Base-by-base conservation (phyloP, 2,113 vertebrate species). In the Fulica atra region DNA sequence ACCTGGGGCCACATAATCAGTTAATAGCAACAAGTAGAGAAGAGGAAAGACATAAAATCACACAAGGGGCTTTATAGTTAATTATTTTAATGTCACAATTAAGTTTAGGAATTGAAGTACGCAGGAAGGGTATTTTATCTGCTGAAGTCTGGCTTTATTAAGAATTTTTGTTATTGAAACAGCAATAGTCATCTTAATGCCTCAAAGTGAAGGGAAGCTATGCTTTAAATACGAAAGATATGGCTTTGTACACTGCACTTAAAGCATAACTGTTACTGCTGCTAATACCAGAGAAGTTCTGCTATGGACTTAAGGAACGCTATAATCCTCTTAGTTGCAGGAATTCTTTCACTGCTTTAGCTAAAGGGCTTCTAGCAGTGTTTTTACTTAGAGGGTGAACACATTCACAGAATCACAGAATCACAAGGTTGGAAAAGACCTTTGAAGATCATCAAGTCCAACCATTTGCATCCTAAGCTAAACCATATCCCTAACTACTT, bases 261-360 rank as follows among this genome's bases (percentile, higher is more conserved):
- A 74, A 78, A 93, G 60, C 56, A n/a, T 31, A 93, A 70, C 70
- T 74, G 46, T 23, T 88, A 51, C 35, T 92, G 35, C 48, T 77
- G 42, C 38, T 77, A 71, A 53, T 63, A 70, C 63, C 74, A 81
- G 33, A 6, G 3, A 68, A 79, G 20, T 79, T 83, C 48, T 77
- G 1, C 23, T 82, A n/a, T 35, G 13, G 74, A 54, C 13, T 89
- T 89, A 79, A 61, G 54, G 46, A 94, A 91, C 21, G 50, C 19
- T 54, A 19, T 66, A 96, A 96, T 94, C 92, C 63, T 92, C 68
- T 95, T 92, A 83, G 64, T 64, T 77, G 71, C 33, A 63, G 74
- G 36, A 69, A 21, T 71, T 89, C 44, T 93, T 91, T 29, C 35
- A 35, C 36, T 54, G 63, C 38, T 17, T 5, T 61, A 82, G 56